Base-by-base conservation (phyloP, 2,888 invertebrate genomes). In the Acheta domesticus region DNA sequence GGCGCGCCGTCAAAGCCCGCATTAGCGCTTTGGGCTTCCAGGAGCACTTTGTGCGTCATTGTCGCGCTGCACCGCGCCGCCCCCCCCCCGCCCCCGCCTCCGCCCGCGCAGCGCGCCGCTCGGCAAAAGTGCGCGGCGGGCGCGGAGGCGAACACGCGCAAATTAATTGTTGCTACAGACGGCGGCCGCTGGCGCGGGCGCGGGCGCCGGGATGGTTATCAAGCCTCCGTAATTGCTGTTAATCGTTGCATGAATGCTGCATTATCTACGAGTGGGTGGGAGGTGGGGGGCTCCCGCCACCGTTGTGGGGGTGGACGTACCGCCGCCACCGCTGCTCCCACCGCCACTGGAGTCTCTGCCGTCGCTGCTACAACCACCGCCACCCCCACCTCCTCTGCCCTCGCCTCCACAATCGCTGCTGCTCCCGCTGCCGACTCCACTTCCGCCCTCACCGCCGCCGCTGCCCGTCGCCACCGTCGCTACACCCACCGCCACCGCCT, bases 211-310 rank as follows among this genome's bases (percentile, higher is more conserved):
- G 62, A 62, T 62, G 62, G 62, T 62, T 62, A 62, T 62, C 62
- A 62, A 62, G n/a, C 62, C 62, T 8, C 62, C 62, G 62, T 62
- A 62, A 62, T 62, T 62, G 62, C 62, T 62, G 62, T 62, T 62
- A 62, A 62, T 62, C 62, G 62, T n/a, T n/a, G 16, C 62, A n/a
- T 62, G 62, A 62, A 62, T 62, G 62, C 62, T 62, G 62, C 16
- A 62, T 62, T 62, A 62, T 62, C 62, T 62, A 11, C 62, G 62
- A n/a, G 62, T n/a, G 62, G 62, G 62, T 62, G 16, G n/a, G 8
- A 62, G 62, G 62, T 16, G 62, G 62, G 62, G 8, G 36, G 36
- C 36, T 0, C 8, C 36, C 36, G 36, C 36, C 36, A 36, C 62
- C 62, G 16, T 62, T 62, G 62, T 62, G 62, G n/a, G 62, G 62